Base-by-base conservation (phyloP, 1,140 invertebrate genomes). In the Danaus melanippus region DNA sequence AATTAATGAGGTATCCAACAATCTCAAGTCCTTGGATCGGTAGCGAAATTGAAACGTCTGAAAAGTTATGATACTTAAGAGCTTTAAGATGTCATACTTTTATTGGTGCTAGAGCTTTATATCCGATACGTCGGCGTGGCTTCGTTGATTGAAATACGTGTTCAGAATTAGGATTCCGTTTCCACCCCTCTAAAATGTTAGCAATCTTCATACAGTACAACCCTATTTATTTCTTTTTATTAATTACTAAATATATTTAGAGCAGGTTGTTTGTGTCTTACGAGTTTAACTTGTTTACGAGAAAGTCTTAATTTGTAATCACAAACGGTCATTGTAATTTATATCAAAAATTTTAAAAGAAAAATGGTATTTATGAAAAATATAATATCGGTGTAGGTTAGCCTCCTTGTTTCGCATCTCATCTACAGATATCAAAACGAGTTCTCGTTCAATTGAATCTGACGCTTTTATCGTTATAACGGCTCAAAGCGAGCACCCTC, bases 111-210 rank as follows among this genome's bases (percentile, higher is more conserved):
- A 5, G 46, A 43, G 10, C 42, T 40, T 48, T 58, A 39, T 9
- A 42, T 15, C 17, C 9, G 41, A 45, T 53, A 62, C 55, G 73
- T 58, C 65, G 69, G 65, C 60, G 58, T 53, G 65, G 62, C 56
- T 68, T 65, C 64, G 60, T 72, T 67, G 67, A 81, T 81, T 81
- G 75, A 76, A 76, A 73, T 79, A 73, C 72, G 78, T 81, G 76
- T 69, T 64, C 42, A 61, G 70, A 67, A 59, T 76, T 42, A 58
- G 47, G 39, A 61, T 71, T 64, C 56, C 51, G 56, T 56, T 60
- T 46, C 49, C 44, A 53, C 52, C 54, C 47, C 60, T 7, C 6
- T 32, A 32, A 32, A 32, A 32, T 32, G 6, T 32, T 32, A 32
- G 21, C 21, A 21, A 21, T 21, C 1, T 21, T 21, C 17, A 21